Evolutionary conservation across 2,797 vertebrate genomes (phyloP), one percentile per base, ranked within the genome.

Genomic region (Choloepus didactylus): DNA sequence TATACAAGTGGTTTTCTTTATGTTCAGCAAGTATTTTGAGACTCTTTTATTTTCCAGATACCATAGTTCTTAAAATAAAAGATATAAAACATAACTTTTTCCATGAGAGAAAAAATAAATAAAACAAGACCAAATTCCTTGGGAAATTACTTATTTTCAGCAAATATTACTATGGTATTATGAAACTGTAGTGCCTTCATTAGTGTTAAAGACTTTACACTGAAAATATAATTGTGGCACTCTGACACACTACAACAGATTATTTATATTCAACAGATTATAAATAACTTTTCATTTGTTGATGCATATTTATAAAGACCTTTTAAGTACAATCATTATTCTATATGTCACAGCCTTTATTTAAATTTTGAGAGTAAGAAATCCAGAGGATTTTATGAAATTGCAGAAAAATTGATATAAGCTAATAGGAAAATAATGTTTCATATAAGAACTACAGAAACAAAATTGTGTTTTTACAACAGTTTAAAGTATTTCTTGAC

Each of bases 341-440:
- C 21, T 46, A 0, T 56, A 90, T 49, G 9, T 69, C 18, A 35
- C 2, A 9, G 44, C 75, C 27, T 75, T 87, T 89, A 93, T 49
- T 94, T 91, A 64, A 93, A 76, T 73, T 46, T 44, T 15, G 3
- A 76, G 6, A 89, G 25, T 15, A 94, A 94, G 49, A 83, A 81
- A 62, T 70, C 67, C 6, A 66, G 94, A 86, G 21, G 6, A 38
- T 67, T 76, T 62, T 62, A 62, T 67, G 81, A 75, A 81, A 77
- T 5, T 90, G 41, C 12, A 81, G 41, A 92, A 84, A 81, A 2
- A 62, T 0, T 35, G 31, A 46, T 49, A 69, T 5, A 51, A 93
- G 41, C 25, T 35, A 69, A 16, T 49, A 87, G 27, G 21, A 12
- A 62, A 75, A 29, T 44, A 79, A 38, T n/a, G 38, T 75, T 93